These are phyloP conservation scores for Castor canadensis DNA, from an alignment of 2,113 vertebrate species.

Conservation along the genomic window DNA sequence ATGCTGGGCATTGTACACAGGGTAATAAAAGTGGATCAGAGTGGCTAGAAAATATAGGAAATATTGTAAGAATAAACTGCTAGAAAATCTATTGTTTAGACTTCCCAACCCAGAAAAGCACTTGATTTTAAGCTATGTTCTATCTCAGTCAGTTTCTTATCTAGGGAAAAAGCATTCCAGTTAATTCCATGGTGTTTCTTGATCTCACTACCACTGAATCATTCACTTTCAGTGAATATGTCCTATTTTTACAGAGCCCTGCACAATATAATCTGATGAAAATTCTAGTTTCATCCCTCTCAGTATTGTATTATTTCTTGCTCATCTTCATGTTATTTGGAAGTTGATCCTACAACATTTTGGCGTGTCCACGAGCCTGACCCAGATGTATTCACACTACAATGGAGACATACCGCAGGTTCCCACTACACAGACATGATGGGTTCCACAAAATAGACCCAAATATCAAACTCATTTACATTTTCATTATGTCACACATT, in stretches of 20 bases:
- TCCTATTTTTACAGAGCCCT: not conserved
- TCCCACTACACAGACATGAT: not conserved
- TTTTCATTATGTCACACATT: constrained; percentile 43
- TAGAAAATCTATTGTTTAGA: not conserved
- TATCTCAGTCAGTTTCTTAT: not conserved
- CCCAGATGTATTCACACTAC: not conserved
- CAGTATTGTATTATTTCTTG: not conserved
- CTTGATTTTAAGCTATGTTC: not conserved
- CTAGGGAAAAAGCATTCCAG: not conserved
- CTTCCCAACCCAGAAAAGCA: not conserved
- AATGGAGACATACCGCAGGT: not conserved
- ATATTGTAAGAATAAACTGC: not conserved
- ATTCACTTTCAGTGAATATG: not conserved
- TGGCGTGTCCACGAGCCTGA: not conserved
- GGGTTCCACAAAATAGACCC: constrained; percentile 35
- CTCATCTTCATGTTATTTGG: constrained; percentile 14
- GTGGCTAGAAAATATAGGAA: not conserved
- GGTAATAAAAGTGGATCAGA: not conserved
- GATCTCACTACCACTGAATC: not conserved
- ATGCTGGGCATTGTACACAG: too few species aligned
- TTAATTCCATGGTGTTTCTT: not conserved
- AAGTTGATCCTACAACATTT: not conserved
- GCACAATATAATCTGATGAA: not conserved
- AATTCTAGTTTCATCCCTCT: not conserved
- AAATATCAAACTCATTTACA: constrained; percentile 45